Percentiles rank a stretch among this genome's conserved stretches.
Conservation (phyloP, 2,888 invertebrate species). For the Hemithea aestivaria region DNA sequence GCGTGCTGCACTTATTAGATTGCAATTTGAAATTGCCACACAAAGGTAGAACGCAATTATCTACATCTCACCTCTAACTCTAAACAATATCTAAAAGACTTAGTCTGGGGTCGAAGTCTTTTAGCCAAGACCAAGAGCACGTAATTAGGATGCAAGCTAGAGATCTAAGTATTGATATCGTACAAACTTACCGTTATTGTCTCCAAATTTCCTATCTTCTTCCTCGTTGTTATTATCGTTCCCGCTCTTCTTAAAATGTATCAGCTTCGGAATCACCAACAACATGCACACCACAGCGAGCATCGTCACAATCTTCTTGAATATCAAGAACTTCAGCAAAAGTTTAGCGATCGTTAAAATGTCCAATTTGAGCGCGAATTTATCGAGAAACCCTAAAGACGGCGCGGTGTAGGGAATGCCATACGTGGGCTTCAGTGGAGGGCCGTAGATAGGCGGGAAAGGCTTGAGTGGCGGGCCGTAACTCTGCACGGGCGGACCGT, state of each 20-base stretch:
- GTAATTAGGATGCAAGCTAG: too few relatives aligned
- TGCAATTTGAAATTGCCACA: constrained; percentile 14
- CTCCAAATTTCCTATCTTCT: constrained; percentile 53
- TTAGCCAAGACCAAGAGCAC: too few relatives aligned
- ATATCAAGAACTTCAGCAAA: constrained; percentile 85
- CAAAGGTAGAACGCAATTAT: constrained; percentile 14
- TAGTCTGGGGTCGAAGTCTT: too few relatives aligned
- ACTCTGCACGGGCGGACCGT: constrained; percentile 52
- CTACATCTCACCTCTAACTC: too few relatives aligned
- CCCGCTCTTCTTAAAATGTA: constrained; percentile 66
- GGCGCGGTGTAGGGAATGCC: constrained; percentile 79
- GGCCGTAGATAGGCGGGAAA: constrained; percentile 49
- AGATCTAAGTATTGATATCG: too few relatives aligned
- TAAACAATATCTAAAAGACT: too few relatives aligned
- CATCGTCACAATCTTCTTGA: constrained; percentile 90
- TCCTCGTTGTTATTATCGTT: constrained; percentile 48
- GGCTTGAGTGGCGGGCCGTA: constrained; percentile 46
- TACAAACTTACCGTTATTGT: constrained; percentile 51
- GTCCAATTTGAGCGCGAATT: constrained; percentile 84
- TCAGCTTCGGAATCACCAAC: constrained; percentile 86
- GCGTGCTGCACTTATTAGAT: constrained; percentile 3
- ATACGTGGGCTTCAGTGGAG: constrained; percentile 67
- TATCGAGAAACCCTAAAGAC: constrained; percentile 79
- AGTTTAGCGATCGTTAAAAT: constrained; percentile 86
- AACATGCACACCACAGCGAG: constrained; percentile 86